A percentile compares a stretch with the other conserved stretches of the same genome.
Evolutionary conservation across 2,888 invertebrate species (phyloP).

Genomic region (Nasonovia ribisnigri): DNA sequence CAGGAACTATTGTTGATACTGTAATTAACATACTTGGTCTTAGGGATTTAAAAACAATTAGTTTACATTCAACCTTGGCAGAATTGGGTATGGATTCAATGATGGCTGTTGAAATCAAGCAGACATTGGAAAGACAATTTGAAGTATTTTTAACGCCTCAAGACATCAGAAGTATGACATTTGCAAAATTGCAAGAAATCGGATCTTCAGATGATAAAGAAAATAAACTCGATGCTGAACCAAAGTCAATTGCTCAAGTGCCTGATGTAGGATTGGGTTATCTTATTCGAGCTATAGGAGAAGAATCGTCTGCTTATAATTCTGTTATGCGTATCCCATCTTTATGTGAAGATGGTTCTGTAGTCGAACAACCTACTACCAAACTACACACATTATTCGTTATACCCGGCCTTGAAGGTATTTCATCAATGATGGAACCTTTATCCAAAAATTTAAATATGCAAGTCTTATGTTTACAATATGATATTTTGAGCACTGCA

Average conservation of each 20-base stretch:
- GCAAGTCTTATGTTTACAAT: conserved; percentile 74
- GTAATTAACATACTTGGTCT: conserved; percentile 77
- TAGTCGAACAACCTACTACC: conserved; percentile 70
- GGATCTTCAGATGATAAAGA: conserved; percentile 67
- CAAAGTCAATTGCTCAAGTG: conserved; percentile 26
- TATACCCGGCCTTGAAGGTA: conserved; percentile 79
- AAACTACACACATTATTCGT: conserved; percentile 73
- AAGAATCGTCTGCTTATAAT: conserved; percentile 74
- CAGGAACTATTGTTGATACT: conserved; percentile 80
- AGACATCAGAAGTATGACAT: conserved; percentile 85
- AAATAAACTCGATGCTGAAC: conserved; percentile 31
- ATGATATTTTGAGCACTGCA: conserved; percentile 71
- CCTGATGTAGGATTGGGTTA: conserved; percentile 71
- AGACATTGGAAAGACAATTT: conserved; percentile 89
- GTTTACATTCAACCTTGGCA: conserved; percentile 81
- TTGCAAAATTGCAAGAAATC: conserved; percentile 75
- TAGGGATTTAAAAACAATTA: conserved; percentile 79
- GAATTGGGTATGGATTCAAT: conserved; percentile 97
- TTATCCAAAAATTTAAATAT: conserved; percentile 73
- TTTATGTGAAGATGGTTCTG: conserved; percentile 72
- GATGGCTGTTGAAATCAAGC: conserved; percentile 97
- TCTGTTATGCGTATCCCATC: conserved; percentile 74
- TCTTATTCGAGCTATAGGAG: conserved; percentile 76
- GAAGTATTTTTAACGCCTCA: conserved; percentile 88
- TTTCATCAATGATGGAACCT: conserved; percentile 73